Conservation (phyloP, 2,888 invertebrate genomes). For the Zonitis immaculata region DNA sequence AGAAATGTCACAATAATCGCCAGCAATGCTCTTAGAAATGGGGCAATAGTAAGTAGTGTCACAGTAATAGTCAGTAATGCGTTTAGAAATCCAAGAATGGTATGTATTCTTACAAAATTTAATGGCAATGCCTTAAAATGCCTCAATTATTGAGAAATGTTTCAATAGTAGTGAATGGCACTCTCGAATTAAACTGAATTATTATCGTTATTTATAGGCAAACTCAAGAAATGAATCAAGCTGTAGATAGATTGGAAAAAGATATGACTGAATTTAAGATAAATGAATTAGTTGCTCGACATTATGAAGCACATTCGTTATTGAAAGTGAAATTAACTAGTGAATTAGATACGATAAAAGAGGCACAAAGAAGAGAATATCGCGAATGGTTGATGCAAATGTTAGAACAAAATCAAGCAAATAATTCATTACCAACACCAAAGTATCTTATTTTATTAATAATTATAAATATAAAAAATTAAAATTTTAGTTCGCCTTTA, state of each 20-base stretch:
- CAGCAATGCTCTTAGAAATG: too few relatives aligned
- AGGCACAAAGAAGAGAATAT: constrained; percentile 81
- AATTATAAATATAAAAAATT: constrained; percentile 1
- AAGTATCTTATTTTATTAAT: constrained; percentile 39
- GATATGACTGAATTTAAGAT: constrained; percentile 79
- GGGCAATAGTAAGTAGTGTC: too few relatives aligned
- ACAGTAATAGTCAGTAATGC: too few relatives aligned
- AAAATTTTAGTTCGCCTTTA: constrained; percentile 47
- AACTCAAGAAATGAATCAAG: constrained; percentile 83
- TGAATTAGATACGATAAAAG: constrained; percentile 77
- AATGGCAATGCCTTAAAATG: too few relatives aligned
- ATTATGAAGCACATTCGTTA: constrained; percentile 78
- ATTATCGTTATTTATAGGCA: constrained; percentile 53
- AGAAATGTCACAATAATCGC: too few relatives aligned
- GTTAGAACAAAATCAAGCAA: constrained; percentile 65
- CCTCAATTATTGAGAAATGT: too few relatives aligned
- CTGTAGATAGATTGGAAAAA: constrained; percentile 71
- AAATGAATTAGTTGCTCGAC: constrained; percentile 74
- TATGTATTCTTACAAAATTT: too few relatives aligned
- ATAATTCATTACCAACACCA: constrained; percentile 53
- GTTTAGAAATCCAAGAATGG: too few relatives aligned
- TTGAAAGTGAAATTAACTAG: constrained; percentile 82
- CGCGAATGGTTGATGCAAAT: constrained; percentile 84
- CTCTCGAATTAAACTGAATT: not conserved
- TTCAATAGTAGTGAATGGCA: too few relatives aligned